Evolutionary conservation across 2,113 vertebrate species (phyloP), one percentile per base, ranked within the genome.

Genomic region (Lamprologus ornatipinnis): DNA sequence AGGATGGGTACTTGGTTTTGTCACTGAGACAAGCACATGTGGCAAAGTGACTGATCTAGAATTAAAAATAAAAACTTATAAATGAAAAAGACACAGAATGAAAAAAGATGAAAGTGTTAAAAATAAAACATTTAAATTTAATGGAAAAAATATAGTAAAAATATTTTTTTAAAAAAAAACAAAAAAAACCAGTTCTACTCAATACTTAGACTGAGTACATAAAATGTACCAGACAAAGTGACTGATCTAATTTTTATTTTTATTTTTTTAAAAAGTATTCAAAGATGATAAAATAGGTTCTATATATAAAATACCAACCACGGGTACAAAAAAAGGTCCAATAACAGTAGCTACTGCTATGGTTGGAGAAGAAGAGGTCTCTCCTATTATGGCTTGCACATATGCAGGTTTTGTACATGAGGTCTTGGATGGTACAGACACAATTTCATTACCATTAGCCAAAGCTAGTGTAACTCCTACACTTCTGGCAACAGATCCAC

Each of bases 321-420:
- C 3, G 6, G 96, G 95, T 6, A 96, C 83, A 13, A 89, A 82
- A 85, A 96, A 96, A 2, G 96, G 93, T 83, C 96, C 96, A 1
- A 97, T 84, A 3, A 89, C 87, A 17, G 95, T 94, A 40, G 96
- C 78, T 23, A 96, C 93, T 26, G 95, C 96, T 85, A 95, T 87
- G 26, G 85, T 89, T 6, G 91, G 83, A 65, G 96, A 95, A 3
- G 96, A 97, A 7, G 93, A 93, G 0, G 95, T 91, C 42, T 93
- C 94, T 83, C 96, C 96, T n/a, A 97, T 89, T 28, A 97, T 95
- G 21, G 94, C 93, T 82, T 93, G 95, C 2, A 96, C 95, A 78
- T 94, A 45, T 63, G 94, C 91, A 70, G 92, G 73, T 88, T 21
- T 93, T 6, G 81, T 86, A 68, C 95, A 96, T 14, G 85, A 1